Evolutionary conservation across 1,140 invertebrate species (phyloP).

Genomic region (Orchestia grillus): DNA sequence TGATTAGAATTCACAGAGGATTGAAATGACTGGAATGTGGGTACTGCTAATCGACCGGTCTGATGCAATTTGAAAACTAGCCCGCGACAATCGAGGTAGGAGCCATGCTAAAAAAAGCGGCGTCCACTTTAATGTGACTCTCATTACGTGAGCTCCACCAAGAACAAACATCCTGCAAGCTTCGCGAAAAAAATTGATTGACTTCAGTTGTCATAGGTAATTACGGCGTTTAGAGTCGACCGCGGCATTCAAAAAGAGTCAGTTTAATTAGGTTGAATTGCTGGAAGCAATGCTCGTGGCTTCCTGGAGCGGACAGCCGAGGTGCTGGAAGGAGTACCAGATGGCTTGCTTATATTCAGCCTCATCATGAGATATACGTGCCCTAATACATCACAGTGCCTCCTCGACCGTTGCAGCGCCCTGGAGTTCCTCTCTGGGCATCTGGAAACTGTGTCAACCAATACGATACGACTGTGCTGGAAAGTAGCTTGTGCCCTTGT

Average conservation of each 20-base stretch:
- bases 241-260: slow-evolving; percentile 53
- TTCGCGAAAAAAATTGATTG: slow-evolving; percentile 38
- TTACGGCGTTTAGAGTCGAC: slow-evolving; percentile 26
- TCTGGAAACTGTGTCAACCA: background rate
- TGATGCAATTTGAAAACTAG: background rate
- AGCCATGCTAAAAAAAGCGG: slow-evolving; percentile 8
- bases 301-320: background rate
- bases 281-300: slow-evolving; percentile 32
- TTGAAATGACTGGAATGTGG: background rate
- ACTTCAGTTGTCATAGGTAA: slow-evolving; percentile 51
- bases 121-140: slow-evolving; percentile 44
- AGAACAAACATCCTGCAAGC: slow-evolving; percentile 52
- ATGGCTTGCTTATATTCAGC: slow-evolving; percentile 7
- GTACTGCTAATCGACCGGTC: background rate
- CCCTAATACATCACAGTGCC: background rate
- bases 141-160: slow-evolving; percentile 31
- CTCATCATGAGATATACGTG: slow-evolving; percentile 18
- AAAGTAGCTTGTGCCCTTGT: background rate
- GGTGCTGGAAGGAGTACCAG: slow-evolving; percentile 18
- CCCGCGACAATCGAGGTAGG: background rate
- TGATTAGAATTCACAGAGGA: background rate
- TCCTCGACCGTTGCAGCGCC: background rate
- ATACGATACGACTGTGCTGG: background rate
- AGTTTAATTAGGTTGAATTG: slow-evolving; percentile 53
- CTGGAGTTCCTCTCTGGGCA: background rate